Evolutionary conservation across 2,888 invertebrate genomes (phyloP), one percentile per base, ranked within the genome.

Genomic region (Andrena hattorfiana): DNA sequence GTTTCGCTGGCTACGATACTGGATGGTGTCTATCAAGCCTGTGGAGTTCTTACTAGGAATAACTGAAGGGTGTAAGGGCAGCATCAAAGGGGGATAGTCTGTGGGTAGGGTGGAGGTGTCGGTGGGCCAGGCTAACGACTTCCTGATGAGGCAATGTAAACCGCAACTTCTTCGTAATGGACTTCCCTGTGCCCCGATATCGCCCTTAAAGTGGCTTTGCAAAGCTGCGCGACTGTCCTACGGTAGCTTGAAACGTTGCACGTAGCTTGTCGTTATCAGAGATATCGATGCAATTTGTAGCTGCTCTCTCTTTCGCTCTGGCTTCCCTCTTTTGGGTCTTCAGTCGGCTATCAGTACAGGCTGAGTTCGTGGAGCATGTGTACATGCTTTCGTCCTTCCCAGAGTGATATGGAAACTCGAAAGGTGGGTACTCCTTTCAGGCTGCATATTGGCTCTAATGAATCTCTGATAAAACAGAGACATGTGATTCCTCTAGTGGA

Each of bases 101-200:
- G 60, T 23, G 75, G 63, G 73, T 63, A 76, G 84, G 77, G 78
- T 64, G 82, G 68, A 83, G 80, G 81, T 85, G 84, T 88, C 85
- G 85, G 85, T 79, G 90, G 88, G 84, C 87, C 85, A 85, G 88
- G 89, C 92, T 94, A 93, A 93, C 92, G 94, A 94, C 93, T 93
- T 93, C 93, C 91, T 93, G 93, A 94, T 92, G 93, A 93, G 93
- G 90, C 92, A 88, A 90, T 85, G 89, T 90, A 88, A 89, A 86
- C 90, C 89, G 86, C 90, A 92, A 90, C 90, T 90, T 90, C 89
- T 90, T 91, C 90, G 89, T 91, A 91, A 92, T 91, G 90, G 90
- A 91, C 90, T 89, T 82, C 83, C 87, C 83, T 89, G 85, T 87
- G 82, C 78, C 81, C 87, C 89, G 84, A 86, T 88, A 87, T 81